Evolutionary conservation across 2,888 invertebrate genomes (phyloP).

Genomic region (Gibbula magus): DNA sequence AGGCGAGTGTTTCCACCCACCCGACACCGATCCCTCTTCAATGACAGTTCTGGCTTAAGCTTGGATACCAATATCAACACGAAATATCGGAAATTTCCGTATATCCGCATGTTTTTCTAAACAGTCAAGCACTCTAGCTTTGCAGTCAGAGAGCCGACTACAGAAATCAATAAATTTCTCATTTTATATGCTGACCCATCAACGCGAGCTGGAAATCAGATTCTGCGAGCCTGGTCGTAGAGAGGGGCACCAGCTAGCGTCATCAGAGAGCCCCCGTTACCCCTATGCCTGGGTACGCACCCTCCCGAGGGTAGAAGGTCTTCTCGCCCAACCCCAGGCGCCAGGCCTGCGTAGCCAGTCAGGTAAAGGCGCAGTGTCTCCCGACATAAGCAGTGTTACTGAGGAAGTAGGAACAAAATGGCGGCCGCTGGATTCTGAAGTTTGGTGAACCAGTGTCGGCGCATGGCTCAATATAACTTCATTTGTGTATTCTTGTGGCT

Average conservation of each 20-base stretch:
- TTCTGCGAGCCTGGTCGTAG: neutral
- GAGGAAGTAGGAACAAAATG: neutral
- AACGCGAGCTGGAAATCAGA: neutral
- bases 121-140: neutral
- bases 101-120: slow-evolving; percentile 8
- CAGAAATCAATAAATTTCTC: slow-evolving; percentile 8
- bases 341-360: neutral
- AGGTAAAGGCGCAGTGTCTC: neutral
- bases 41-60: neutral
- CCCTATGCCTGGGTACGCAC: neutral
- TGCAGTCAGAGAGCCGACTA: neutral
- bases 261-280: too few relatives aligned
- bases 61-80: neutral
- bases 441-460: neutral
- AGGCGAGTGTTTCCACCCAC: neutral
- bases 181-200: neutral
- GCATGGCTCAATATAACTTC: neutral
- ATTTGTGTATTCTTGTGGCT: neutral
- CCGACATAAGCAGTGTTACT: neutral
- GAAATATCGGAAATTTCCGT: slow-evolving; percentile 13
- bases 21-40: neutral
- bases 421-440: neutral
- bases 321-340: neutral
- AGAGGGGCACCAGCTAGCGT: too few relatives aligned
- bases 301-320: neutral